Base-by-base conservation (phyloP, 1,140 invertebrate species). In the Antheraea pernyi region DNA sequence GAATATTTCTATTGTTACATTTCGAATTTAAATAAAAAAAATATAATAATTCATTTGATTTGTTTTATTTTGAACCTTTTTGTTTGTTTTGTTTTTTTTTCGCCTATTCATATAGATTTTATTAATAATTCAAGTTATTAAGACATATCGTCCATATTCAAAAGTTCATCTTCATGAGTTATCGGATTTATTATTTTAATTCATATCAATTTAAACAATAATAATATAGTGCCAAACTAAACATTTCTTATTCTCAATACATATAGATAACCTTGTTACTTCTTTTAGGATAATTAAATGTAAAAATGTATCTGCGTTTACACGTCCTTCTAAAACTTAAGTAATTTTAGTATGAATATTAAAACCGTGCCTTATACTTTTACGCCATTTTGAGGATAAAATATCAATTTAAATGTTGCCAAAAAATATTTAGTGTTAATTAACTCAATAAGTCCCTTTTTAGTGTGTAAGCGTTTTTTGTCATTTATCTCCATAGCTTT, bases 311-410 rank as follows among this genome's bases (percentile, higher is more conserved):
- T 60, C 72, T 78, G 77, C 75, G 81, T 85, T 87, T 70, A 86
- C 19, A 13, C 87, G 87, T 91, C 87, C 88, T 88, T 86, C 83
- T 83, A 67, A 86, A 77, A 82, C 82, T 83, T 79, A 84, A 77
- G 76, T 86, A 85, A 86, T 78, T 82, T 85, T 85, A 88, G 85
- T 87, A 68, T 83, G 81, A 80, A 30, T 86, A 88, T 83, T 84
- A 77, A 81, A 84, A 88, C 82, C 81, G 88, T 91, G 88, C 88
- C 88, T 91, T 91, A 91, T 91, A 89, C 85, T 89, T 89, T 88
- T 91, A 91, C 70, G 88, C 88, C 86, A 91, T 89, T 89, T 87
- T 89, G 83, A 85, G 78, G 82, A 73, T 86, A 88, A 88, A 88
- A 86, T 89, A 87, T 86, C 84, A 88, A 81, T 80, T 85, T 85